Base-by-base conservation (phyloP, 2,888 invertebrate species). In the Biston stratarius region DNA sequence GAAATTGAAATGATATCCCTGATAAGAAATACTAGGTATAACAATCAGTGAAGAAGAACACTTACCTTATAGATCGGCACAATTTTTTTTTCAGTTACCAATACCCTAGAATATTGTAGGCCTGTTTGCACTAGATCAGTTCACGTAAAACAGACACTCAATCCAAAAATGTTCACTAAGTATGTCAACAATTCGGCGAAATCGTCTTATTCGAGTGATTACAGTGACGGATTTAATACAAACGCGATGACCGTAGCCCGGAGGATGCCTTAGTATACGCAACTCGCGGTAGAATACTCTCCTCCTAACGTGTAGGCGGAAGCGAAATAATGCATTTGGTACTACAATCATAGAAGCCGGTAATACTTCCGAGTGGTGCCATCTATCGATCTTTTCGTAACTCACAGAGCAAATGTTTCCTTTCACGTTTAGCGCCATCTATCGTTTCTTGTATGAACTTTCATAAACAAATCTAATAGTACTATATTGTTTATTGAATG, bases 221-320 rank as follows among this genome's bases (percentile, higher is more conserved):
- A 34, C 42, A 33, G 52, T 44, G 49, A 42, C 33, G 38, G 51
- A 51, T 61, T 58, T 60, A 38, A 65, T 60, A 65, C 59, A 34
- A 15, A 15, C 49, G 44, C 49, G 55, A 14, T 40, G 59, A 48
- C 57, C 51, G 45, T 14, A 56, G 40, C 40, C 57, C 56, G 33
- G 10, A 61, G 52, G 61, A 66, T 61, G 66, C 66, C 57, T 55
- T 38, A 58, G 47, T 45, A 66, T 51, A 9, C 38, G 38, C 38
- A 38, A 9, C 6, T 9, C 38, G 62, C 49, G 57, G 51, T 45
- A 33, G 45, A 58, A 6, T 24, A 48, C 51, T 34, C 51, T n/a
- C 67, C 9, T 52, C 12, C 45, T 42, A 61, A 63, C 55, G 62
- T 63, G 67, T 59, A 62, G 67, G 63, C 67, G 67, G 67, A 67